These are phyloP conservation scores for Coryphaenoides rupestris DNA, from an alignment of 2,113 vertebrate species.

Conservation along the genomic window DNA sequence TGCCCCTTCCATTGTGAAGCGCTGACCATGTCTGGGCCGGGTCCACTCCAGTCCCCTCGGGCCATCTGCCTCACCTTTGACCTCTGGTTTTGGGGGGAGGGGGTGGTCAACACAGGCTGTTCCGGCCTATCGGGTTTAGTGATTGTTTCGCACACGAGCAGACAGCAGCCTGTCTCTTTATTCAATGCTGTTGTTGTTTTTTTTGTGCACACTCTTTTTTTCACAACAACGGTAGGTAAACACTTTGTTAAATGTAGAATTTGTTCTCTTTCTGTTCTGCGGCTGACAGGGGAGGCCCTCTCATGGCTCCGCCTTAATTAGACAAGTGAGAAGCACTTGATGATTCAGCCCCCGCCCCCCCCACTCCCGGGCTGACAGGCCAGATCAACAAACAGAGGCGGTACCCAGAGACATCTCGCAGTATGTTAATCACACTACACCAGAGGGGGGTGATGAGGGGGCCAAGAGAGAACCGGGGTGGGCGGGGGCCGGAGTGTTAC, in stretches of 20 bases:
- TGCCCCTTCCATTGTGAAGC: slow-evolving; percentile 17
- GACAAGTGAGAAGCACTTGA: slow-evolving; percentile 13
- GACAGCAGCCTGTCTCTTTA: slow-evolving; percentile 30
- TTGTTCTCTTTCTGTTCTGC: neutral
- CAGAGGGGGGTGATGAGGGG: slow-evolving; percentile 31
- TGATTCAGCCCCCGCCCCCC: slow-evolving; percentile 7
- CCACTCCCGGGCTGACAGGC: slow-evolving; percentile 15
- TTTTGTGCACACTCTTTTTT: neutral
- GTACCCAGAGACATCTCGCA: slow-evolving; percentile 49
- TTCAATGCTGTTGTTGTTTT: neutral
- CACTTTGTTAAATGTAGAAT: slow-evolving; percentile 11
- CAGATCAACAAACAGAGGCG: too few relatives aligned
- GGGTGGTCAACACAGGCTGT: slow-evolving; percentile 38
- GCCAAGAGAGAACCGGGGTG: slow-evolving; percentile 26
- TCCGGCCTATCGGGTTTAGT: slow-evolving; percentile 48
- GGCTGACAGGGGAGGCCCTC: neutral
- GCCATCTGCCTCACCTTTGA: slow-evolving; percentile 64
- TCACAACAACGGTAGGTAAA: neutral
- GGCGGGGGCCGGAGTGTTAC: slow-evolving; percentile 40
- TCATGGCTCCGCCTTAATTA: neutral
- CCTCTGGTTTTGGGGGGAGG: too few relatives aligned
- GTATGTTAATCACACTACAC: slow-evolving; percentile 49
- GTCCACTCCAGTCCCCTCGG: slow-evolving; percentile 20
- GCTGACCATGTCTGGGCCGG: slow-evolving; percentile 25
- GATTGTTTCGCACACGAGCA: slow-evolving; percentile 40